phyloP scores from a whole-genome alignment of 1,140 invertebrate genomes.

The Cydia strobilella region DNA sequence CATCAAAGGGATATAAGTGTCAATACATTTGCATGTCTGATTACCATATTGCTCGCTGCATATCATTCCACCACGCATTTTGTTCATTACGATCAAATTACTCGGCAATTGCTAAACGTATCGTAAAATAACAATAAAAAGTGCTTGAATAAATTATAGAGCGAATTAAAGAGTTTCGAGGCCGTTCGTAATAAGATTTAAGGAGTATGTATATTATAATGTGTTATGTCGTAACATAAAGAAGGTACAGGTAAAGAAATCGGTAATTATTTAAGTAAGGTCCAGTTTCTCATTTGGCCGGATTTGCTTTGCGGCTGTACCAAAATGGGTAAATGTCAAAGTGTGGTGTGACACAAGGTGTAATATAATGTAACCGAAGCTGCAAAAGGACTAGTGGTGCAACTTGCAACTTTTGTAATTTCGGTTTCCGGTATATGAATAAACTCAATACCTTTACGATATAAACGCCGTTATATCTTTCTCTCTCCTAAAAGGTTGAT shows the following conservation, averaged over 20 bases:
- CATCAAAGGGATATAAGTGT: neutral
- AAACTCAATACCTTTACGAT: neutral
- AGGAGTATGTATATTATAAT: neutral
- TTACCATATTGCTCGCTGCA: neutral
- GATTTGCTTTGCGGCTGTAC: neutral
- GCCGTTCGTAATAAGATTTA: constrained; percentile 3
- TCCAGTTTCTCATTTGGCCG: neutral
- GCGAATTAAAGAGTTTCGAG: constrained; percentile 2
- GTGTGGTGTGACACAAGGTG: neutral
- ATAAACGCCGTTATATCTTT: neutral
- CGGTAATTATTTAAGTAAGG: neutral
- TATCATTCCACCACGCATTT: constrained; percentile 1
- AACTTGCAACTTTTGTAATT: neutral
- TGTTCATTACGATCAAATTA: neutral
- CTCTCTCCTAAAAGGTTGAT: too few relatives aligned
- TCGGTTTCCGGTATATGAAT: neutral
- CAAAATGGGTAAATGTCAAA: constrained; percentile 4
- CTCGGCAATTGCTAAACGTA: neutral
- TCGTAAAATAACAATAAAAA: constrained; percentile 8
- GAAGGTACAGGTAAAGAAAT: neutral
- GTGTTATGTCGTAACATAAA: neutral
- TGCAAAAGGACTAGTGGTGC: neutral
- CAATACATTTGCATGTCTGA: neutral
- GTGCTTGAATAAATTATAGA: constrained; percentile 12
- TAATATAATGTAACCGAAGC: too few relatives aligned